Percentiles rank a stretch among this genome's conserved stretches.
Conservation (phyloP, 2,797 vertebrate species). For the Miichthys miiuy region DNA sequence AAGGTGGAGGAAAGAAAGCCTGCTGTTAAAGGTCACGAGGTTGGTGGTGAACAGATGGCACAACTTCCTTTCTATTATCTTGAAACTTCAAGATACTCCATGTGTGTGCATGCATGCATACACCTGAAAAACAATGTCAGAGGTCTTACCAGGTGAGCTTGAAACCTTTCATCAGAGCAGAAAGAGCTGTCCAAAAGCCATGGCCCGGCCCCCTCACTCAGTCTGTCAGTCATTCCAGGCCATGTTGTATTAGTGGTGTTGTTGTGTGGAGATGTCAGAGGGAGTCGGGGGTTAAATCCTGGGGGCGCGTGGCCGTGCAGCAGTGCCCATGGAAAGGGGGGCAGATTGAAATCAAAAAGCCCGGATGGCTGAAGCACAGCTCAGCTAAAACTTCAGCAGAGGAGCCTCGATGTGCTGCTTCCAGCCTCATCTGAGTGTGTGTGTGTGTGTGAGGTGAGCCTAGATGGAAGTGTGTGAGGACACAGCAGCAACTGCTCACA, state of each 20-base stretch:
- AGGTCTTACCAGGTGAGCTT: slow-evolving; percentile 92
- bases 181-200: slow-evolving; percentile 80
- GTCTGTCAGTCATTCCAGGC: slow-evolving; percentile 81
- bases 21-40: too few species aligned
- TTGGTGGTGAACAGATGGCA: neutral
- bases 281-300: slow-evolving; percentile 52
- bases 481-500: slow-evolving; percentile 17
- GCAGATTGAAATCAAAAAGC: slow-evolving; percentile 32
- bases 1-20: too few species aligned
- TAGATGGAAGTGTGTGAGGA: neutral
- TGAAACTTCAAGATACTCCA: neutral
- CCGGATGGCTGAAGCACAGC: slow-evolving; percentile 21
- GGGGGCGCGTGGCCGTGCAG: slow-evolving; percentile 45
- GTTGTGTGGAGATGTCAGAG: slow-evolving; percentile 12
- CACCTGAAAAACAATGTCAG: neutral
- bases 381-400: slow-evolving; percentile 19
- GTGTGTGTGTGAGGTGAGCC: slow-evolving; percentile 9
- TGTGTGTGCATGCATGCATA: neutral
- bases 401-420: slow-evolving; percentile 13
- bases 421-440: slow-evolving; percentile 15
- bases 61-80: too few species aligned
- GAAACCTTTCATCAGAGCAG: slow-evolving; percentile 94
- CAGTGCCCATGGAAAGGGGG: slow-evolving; percentile 67
- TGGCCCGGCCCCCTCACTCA: slow-evolving; percentile 81
- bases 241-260: slow-evolving; percentile 78